Conservation (phyloP, 2,797 vertebrate species). For the Setipinna tenuifilis region DNA sequence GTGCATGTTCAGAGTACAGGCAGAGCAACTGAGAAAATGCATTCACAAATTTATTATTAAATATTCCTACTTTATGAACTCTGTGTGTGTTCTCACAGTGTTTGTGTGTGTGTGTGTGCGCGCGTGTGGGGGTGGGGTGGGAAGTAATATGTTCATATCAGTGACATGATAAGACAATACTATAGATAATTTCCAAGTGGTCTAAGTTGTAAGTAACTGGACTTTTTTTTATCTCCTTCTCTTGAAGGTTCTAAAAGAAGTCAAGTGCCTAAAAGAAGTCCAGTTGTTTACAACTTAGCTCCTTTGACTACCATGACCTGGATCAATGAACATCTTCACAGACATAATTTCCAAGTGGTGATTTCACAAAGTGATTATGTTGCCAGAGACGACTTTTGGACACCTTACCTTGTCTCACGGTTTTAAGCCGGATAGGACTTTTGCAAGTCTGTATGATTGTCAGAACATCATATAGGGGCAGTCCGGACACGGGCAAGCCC, state of each 20-base stretch:
- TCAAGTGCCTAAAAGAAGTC: no score
- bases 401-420: constrained; percentile 88
- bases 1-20: background rate
- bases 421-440: constrained; percentile 82
- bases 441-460: constrained; percentile 81
- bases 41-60: background rate
- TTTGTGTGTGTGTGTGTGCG: background rate
- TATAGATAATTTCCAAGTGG: background rate
- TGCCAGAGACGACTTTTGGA: background rate
- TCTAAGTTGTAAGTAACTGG: no score
- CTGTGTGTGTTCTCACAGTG: background rate
- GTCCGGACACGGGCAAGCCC: constrained; percentile 86
- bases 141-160: background rate
- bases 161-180: background rate
- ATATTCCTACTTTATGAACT: background rate
- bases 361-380: background rate
- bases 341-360: background rate
- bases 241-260: no score
- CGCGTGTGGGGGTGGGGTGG: background rate
- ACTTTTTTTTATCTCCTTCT: no score
- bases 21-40: background rate
- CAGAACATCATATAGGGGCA: constrained; percentile 89
- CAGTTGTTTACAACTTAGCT: no score
- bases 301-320: no score
- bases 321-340: no score